phyloP scores from a whole-genome alignment of 1,140 invertebrate genomes.

The Drosophila persimilis region DNA sequence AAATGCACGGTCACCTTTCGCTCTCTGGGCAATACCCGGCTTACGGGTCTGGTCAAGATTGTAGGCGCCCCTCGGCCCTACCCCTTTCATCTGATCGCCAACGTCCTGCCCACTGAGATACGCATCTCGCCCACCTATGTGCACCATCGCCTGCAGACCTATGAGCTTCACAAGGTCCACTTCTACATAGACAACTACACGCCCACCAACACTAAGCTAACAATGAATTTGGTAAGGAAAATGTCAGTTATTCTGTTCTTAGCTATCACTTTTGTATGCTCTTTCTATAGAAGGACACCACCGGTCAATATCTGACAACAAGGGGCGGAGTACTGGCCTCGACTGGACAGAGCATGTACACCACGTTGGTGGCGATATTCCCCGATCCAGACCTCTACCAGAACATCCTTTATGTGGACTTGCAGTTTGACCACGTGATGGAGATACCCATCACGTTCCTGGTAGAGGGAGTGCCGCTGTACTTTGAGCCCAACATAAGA shows the following conservation, averaged over 20 bases:
- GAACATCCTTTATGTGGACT: constrained; percentile 58
- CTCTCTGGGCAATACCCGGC: constrained; percentile 37
- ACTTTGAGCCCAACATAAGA: constrained; percentile 61
- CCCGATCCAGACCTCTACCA: constrained; percentile 69
- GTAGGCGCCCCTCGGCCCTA: constrained; percentile 52
- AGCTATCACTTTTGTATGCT: not conserved
- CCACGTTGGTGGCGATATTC: constrained; percentile 54
- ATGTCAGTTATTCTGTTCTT: not conserved
- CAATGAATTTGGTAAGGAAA: constrained; percentile 58
- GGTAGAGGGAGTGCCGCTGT: constrained; percentile 70
- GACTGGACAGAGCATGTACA: constrained; percentile 68
- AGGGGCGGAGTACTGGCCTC: constrained; percentile 51
- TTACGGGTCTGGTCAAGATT: constrained; percentile 63
- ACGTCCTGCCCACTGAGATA: constrained; percentile 59
- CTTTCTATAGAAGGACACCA: constrained; percentile 39
- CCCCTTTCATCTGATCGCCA: constrained; percentile 59
- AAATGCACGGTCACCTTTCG: constrained; percentile 56
- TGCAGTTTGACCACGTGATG: constrained; percentile 58
- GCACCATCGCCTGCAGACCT: constrained; percentile 44
- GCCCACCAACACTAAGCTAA: constrained; percentile 63
- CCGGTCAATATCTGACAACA: constrained; percentile 49
- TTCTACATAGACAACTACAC: constrained; percentile 72
- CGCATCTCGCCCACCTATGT: constrained; percentile 36
- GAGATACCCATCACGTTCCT: constrained; percentile 62
- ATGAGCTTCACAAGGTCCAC: constrained; percentile 38